Evolutionary conservation across 2,113 vertebrate species (phyloP), one percentile per base, ranked within the genome.

Genomic region (Sinocyclocheilus maitianheensis): DNA sequence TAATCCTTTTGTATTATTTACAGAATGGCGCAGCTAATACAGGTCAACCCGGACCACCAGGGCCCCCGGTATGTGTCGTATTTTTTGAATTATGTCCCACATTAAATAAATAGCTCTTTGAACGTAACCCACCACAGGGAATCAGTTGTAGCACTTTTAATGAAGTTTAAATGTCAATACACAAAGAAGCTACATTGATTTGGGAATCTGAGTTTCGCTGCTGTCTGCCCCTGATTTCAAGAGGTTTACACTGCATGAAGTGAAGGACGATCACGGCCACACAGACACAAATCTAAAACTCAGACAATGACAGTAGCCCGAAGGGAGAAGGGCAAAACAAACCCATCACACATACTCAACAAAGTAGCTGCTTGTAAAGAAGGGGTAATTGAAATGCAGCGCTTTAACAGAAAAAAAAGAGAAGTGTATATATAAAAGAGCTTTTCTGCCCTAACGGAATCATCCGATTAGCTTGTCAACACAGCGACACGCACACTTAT

Each of bases 381-480:
- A 85, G n/a, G 58, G 53, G 16, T 90, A 88, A 92, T 81, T 92
- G 90, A 93, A 86, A 93, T 93, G 91, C 91, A 91, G 90, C 92
- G 88, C 84, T 81, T 84, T 86, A 77, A 84, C 53, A 34, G 87
- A 5, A 53, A 55, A 53, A 53, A 20, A 26, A 40, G 74, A 87
- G 65, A 43, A 48, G 26, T 26, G 26, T 26, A 26, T 26, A 26
- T 91, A 71, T 83, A 71, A 69, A 53, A 60, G 65, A 81, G 78
- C 88, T 72, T 53, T 81, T 90, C 80, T 37, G 77, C 79, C 84
- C 22, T 48, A 43, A 80, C 11, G 0, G 87, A 89, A 90, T 90
- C 88, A 91, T 89, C 89, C 60, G 81, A 89, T 93, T 91, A 91
- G 87, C 92, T 94, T 94, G 92, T 94, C 93, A 81, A 81, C 75